Base-by-base conservation (phyloP, 2,888 invertebrate species). In the Eudasyphora cyanicolor region DNA sequence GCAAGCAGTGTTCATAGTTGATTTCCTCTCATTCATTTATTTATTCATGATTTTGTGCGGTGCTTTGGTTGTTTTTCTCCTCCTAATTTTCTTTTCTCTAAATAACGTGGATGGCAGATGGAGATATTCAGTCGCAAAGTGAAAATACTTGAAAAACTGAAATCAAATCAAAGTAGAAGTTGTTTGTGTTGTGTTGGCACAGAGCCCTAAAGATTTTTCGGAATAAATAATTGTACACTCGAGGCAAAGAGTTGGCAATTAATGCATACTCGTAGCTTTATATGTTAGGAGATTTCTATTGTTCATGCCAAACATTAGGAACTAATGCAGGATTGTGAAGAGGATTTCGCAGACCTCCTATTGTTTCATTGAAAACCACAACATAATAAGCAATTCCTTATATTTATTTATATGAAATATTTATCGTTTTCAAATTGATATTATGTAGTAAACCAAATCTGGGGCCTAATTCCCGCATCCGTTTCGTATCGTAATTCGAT, bases 81-180 rank as follows among this genome's bases (percentile, higher is more conserved):
- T 49, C 21, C 24, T 14, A 19, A 27, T 57, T 57, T 64, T 64
- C 51, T 42, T 79, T 83, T 80, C 74, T 80, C 77, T 45, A 79
- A 83, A 80, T 79, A 83, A 83, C 76, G 83, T 80, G 69, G 83
- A 83, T 38, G 38, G 12, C 10, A 14, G 38, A 38, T 32, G 32
- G 38, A 1, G 54, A 54, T 7, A 27, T 8, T 1, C 7, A 57
- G 79, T n/a, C n/a, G 76, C 62, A 83, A 77, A 83, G 79, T 82
- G 79, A 83, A 83, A 83, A 83, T 83, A 77, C 60, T 82, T 76
- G 51, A 82, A 82, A 75, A 54, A 76, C 42, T 57, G 27, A 38
- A 78, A 57, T 57, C 57, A 57, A 27, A 57, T 27, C 57, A 57
- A 57, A 62, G 76, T 82, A 49, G 57, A 57, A 14, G 51, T 79